Evolutionary conservation across 2,113 vertebrate genomes (phyloP), one percentile per base, ranked within the genome.

Genomic region (Parus major): DNA sequence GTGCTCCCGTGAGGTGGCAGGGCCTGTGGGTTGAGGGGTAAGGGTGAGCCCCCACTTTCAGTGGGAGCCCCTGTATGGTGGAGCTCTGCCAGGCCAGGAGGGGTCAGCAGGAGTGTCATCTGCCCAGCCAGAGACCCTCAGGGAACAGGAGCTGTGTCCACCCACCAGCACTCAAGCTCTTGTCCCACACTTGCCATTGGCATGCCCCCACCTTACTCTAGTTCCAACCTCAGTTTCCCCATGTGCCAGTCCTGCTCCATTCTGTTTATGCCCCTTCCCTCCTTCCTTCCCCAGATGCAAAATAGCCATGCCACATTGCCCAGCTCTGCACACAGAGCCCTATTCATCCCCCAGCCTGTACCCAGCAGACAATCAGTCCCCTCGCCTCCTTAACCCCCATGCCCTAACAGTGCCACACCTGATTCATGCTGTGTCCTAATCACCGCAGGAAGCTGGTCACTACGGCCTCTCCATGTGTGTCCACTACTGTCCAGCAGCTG

Each of bases 381-480:
- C 7, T 28, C 25, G 29, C 5, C n/a, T 5, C n/a, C 4, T 4
- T 28, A 13, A 36, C 2, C 5, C 5, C n/a, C 22, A 33, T 15
- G 17, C 25, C 18, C 12, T 36, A 4, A 39, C 7, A 36, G n/a
- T 13, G 27, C n/a, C 47, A 39, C 5, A 69, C 66, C 47, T 52
- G 47, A 8, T 35, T 44, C 28, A 23, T 31, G 28, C 20, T 22
- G 20, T 44, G 41, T 15, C 19, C 60, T 63, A 16, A 27, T 61
- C 35, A 35, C 15, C 33, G 27, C 12, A 14, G 65, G 65, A 47
- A 14, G 16, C 44, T 47, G 64, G 33, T 47, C 33, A 35, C 20
- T 4, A 13, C 1, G 11, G 15, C 64, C 42, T 23, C 17, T 35
- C 4, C 4, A 28, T 19, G 8, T 22, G 5, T 31, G 15, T 50